phyloP scores from a whole-genome alignment of 2,888 invertebrate genomes.

The Drosophila macrothrix region DNA sequence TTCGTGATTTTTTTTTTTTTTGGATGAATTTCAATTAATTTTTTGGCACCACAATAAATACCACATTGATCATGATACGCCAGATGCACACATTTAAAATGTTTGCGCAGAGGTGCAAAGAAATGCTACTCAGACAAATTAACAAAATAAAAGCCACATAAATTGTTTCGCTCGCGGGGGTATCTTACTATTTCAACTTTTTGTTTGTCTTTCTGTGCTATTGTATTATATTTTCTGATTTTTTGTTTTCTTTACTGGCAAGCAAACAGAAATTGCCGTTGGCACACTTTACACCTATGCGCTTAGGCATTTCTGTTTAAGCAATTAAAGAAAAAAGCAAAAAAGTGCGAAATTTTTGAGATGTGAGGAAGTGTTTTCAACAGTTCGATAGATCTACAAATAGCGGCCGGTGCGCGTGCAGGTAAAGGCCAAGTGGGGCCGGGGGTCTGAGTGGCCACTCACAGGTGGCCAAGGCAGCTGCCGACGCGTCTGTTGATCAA shows the following conservation, averaged over 20 bases:
- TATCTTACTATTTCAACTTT: slow-evolving; percentile 33
- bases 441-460: slow-evolving; percentile 17
- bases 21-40: slow-evolving; percentile 35
- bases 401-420: slow-evolving; percentile 15
- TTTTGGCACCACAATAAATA: slow-evolving; percentile 33
- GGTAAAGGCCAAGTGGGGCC: slow-evolving; percentile 44
- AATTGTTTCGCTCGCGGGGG: slow-evolving; percentile 37
- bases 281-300: slow-evolving; percentile 78
- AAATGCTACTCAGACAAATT: slow-evolving; percentile 60
- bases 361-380: slow-evolving; percentile 73
- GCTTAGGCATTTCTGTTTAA: slow-evolving; percentile 56
- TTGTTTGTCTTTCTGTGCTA: slow-evolving; percentile 10
- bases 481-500: slow-evolving; percentile 47
- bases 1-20: slow-evolving; percentile 28
- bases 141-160: slow-evolving; percentile 62
- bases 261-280: slow-evolving; percentile 57
- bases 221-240: background rate
- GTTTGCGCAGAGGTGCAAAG: slow-evolving; percentile 48
- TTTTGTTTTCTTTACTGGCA: slow-evolving; percentile 25
- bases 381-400: slow-evolving; percentile 48
- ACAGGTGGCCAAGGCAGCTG: slow-evolving; percentile 51
- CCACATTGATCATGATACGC: slow-evolving; percentile 59
- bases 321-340: slow-evolving; percentile 48
- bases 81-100: slow-evolving; percentile 43
- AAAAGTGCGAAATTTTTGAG: slow-evolving; percentile 56